Conservation (phyloP, 2,797 vertebrate genomes). For the Trematomus bernacchii region DNA sequence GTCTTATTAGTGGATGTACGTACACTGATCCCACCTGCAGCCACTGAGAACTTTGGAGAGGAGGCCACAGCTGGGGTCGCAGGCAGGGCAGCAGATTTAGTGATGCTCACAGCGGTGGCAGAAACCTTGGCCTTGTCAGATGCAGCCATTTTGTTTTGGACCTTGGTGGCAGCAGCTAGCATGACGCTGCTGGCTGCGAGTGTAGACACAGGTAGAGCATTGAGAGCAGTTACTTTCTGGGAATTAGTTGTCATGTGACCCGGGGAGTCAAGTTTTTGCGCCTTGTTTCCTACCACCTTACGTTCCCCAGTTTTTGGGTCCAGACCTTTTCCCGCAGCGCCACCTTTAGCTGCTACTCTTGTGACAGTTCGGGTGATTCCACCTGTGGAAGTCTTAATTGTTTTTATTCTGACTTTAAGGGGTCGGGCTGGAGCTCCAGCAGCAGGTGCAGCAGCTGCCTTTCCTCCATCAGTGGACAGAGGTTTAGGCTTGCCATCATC, state of each 20-base stretch:
- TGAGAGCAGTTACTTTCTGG: conserved; percentile 83
- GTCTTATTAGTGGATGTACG: conserved; percentile 86
- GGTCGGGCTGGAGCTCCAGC: conserved; percentile 89
- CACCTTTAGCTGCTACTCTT: conserved; percentile 86
- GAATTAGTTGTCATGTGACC: conserved; percentile 71
- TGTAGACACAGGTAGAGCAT: conserved; percentile 90
- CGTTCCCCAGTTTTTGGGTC: conserved; percentile 81
- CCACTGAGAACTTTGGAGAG: conserved; percentile 79
- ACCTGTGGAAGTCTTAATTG: conserved; percentile 95
- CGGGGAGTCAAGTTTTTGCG: conserved; percentile 68
- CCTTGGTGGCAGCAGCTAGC: conserved; percentile 95
- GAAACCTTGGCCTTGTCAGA: conserved; percentile 87
- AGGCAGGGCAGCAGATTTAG: conserved; percentile 87
- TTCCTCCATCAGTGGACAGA: conserved; percentile 50
- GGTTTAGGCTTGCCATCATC: conserved; percentile 74
- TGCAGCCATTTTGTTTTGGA: conserved; percentile 91
- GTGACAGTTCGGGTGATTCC: conserved; percentile 97
- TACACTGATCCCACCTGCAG: conserved; percentile 79
- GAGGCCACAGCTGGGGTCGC: conserved; percentile 79
- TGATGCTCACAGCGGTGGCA: conserved; percentile 87
- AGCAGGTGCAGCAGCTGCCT: conserved; percentile 67
- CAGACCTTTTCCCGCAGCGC: conserved; percentile 73
- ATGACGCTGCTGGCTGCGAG: conserved; percentile 96
- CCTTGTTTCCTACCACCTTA: conserved; percentile 72
- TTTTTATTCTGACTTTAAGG: conserved; percentile 97